Evolutionary conservation across 1,140 invertebrate genomes (phyloP).

Genomic region (Ooceraea biroi): DNA sequence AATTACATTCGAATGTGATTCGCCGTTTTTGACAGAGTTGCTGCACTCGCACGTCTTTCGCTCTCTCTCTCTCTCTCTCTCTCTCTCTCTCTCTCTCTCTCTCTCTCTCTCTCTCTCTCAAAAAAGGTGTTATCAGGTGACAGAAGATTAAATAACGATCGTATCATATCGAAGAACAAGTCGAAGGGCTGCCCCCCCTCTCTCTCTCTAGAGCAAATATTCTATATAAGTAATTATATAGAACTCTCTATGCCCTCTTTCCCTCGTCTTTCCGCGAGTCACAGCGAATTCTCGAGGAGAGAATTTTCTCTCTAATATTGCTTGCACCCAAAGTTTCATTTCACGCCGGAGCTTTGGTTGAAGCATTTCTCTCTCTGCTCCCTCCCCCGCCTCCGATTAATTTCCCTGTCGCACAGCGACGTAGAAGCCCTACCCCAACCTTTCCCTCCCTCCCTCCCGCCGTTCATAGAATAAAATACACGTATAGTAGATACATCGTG

Average conservation of each 20-base stretch:
- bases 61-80: not conserved
- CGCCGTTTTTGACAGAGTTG: slow-evolving; percentile 1
- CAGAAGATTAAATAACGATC: slow-evolving; percentile 65
- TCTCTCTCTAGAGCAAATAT: slow-evolving; percentile 67
- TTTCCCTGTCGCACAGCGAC: slow-evolving; percentile 76
- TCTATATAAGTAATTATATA: slow-evolving; percentile 66
- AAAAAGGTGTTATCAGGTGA: slow-evolving; percentile 71
- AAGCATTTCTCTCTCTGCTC: slow-evolving; percentile 50
- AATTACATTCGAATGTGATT: slow-evolving; percentile 20
- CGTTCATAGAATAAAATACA: slow-evolving; percentile 79
- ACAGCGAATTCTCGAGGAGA: slow-evolving; percentile 56
- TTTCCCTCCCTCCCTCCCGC: too few species aligned
- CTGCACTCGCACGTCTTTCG: not conserved
- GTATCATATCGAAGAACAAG: slow-evolving; percentile 65
- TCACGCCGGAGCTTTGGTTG: slow-evolving; percentile 69
- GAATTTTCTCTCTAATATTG: slow-evolving; percentile 45
- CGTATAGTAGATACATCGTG: slow-evolving; percentile 75
- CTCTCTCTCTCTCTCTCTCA: slow-evolving; percentile 27
- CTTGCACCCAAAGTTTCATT: slow-evolving; percentile 67
- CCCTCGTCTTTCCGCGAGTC: slow-evolving; percentile 40
- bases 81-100: too few species aligned
- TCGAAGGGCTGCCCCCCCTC: slow-evolving; percentile 66
- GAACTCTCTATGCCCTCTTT: slow-evolving; percentile 59
- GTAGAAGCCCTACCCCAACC: slow-evolving; percentile 68
- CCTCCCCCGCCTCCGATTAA: slow-evolving; percentile 49